Evolutionary conservation across 2,888 invertebrate species (phyloP), one percentile per base, ranked within the genome.

Genomic region (Drosophila gaucha): DNA sequence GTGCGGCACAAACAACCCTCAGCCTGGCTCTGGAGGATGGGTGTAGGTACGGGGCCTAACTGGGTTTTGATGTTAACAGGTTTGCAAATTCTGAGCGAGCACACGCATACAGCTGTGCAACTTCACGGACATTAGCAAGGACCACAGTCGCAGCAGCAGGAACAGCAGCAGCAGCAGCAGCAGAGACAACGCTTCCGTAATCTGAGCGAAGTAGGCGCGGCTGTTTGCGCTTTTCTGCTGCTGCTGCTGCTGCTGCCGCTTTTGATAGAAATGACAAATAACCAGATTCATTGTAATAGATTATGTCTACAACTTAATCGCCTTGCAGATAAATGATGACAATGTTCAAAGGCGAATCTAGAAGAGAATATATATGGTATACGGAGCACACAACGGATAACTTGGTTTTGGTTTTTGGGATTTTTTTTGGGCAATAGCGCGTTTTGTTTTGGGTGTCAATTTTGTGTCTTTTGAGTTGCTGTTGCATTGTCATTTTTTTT

Each of bases 281-380:
- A 90, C 90, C 84, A 90, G 90, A 90, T 91, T 89, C 89, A 88
- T 90, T 90, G 90, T 90, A 90, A 90, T 90, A 90, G 91, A 90
- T 90, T 90, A 89, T 90, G 90, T 90, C 90, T 90, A 90, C 90
- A 90, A 90, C 90, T 90, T 90, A 91, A 90, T 90, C 90, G 91
- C 89, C 86, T 89, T 84, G 90, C 88, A 86, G 84, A 90, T 90
- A 90, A 90, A 90, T 89, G 89, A 90, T 89, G 89, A 88, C 89
- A 90, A 89, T 89, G 87, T 86, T 86, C 76, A 72, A 74, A 74
- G 64, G 63, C 62, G 50, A 57, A 71, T 63, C 62, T 56, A 57
- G 68, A 63, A 57, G 68, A 63, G 50, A 47, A 31, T 24, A 33
- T 55, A 56, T 49, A 49, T 62, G 30, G 49, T 54, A 56, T 60